Conservation (phyloP, 2,797 vertebrate genomes). For the Cirrhinus molitorella region DNA sequence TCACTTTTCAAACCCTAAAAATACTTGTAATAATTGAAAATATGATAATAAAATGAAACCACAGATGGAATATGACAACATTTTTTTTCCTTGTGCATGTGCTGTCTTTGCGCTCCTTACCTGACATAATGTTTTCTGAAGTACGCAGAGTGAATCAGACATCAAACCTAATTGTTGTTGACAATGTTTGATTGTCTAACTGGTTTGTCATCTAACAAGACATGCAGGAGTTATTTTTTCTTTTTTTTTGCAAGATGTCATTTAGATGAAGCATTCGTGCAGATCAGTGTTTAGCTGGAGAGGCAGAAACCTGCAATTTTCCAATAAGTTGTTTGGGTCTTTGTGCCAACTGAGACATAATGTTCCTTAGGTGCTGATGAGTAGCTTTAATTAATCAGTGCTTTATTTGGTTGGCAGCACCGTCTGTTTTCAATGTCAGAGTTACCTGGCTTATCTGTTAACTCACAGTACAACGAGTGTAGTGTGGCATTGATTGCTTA, state of each 20-base stretch:
- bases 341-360: constrained; percentile 49
- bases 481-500: background rate
- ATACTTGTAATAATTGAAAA: background rate
- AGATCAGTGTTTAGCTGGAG: constrained; percentile 22
- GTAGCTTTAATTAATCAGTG: constrained; percentile 49
- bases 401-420: constrained; percentile 44
- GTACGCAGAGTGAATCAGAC: constrained; percentile 21
- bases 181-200: constrained; percentile 22
- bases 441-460: constrained; percentile 36
- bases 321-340: constrained; percentile 40
- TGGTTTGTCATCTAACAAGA: constrained; percentile 33
- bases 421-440: constrained; percentile 40
- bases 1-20: background rate
- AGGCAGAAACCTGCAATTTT: constrained; percentile 40
- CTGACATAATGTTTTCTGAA: constrained; percentile 28
- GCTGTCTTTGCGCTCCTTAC: background rate
- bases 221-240: background rate
- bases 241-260: constrained; percentile 23
- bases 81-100: background rate
- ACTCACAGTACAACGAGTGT: background rate
- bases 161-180: constrained; percentile 24
- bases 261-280: constrained; percentile 30
- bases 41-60: background rate
- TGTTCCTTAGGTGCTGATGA: constrained; percentile 43
- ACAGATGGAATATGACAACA: constrained; percentile 21